phyloP scores from a whole-genome alignment of 1,140 invertebrate genomes.

The Nautilus pompilius region DNA sequence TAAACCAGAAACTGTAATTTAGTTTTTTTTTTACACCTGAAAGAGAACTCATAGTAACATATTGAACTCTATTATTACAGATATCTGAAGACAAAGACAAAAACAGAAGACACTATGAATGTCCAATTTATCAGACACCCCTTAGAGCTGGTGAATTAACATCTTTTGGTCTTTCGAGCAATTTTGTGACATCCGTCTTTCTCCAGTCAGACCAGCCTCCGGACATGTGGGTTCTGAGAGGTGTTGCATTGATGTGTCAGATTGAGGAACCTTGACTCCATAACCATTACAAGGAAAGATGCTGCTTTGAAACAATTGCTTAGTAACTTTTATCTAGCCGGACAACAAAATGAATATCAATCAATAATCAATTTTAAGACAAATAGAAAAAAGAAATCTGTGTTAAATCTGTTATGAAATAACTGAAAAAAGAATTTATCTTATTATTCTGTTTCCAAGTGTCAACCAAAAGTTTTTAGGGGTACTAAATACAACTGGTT shows the following conservation, averaged over 20 bases:
- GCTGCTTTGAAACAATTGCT: too few species aligned
- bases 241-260: constrained; percentile 49
- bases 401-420: too few species aligned
- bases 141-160: constrained; percentile 75
- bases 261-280: too few species aligned
- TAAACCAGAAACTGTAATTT: neutral
- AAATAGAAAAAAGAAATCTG: too few species aligned
- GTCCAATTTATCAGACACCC: constrained; percentile 79
- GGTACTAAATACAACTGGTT: too few species aligned
- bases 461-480: too few species aligned
- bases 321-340: too few species aligned
- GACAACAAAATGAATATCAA: too few species aligned
- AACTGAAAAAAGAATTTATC: too few species aligned
- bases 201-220: constrained; percentile 37
- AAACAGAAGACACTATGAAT: constrained; percentile 60
- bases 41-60: neutral
- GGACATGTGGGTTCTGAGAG: constrained; percentile 48
- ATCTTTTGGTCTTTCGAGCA: constrained; percentile 81
- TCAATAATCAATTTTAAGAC: too few species aligned
- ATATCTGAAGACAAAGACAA: constrained; percentile 33
- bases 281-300: too few species aligned
- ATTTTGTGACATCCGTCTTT: constrained; percentile 68
- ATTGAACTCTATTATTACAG: constrained; percentile 24
- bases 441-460: too few species aligned
- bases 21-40: neutral